Base-by-base conservation (phyloP, 2,113 vertebrate genomes). In the Uropsilus gracilis region DNA sequence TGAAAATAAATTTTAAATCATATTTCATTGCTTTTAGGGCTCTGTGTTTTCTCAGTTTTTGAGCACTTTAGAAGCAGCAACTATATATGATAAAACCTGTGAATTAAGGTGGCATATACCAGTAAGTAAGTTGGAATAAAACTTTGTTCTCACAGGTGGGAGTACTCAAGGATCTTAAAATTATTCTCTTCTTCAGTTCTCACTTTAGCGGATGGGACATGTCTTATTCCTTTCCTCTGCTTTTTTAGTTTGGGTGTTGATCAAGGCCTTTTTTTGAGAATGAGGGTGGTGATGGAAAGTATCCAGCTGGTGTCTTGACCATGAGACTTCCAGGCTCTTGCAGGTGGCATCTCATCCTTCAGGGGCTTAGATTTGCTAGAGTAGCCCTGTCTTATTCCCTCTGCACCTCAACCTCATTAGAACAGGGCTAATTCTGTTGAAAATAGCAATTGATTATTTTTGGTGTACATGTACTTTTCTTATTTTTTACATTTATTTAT, bases 1-100 rank as follows among this genome's bases (percentile, higher is more conserved):
- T 5, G 9, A 86, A 82, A 86, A 63, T 48, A 48, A 78, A 13
- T 48, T 95, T 94, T 32, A 89, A 77, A 14, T 82, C 12, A 4
- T 68, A 66, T 89, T 94, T 86, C n/a, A 53, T 86, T 75, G 77
- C 57, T 68, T 68, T 46, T 59, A 81, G 50, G 85, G 28, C 42
- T 55, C 26, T 89, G 42, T 39, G 24, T 76, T 83, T 77, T 44
- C 18, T 57, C 42, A 77, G 75, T 39, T 76, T 93, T 63, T 75
- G 76, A 90, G 50, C 32, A 13, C 48, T 77, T 89, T 61, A 93
- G 48, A 80, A 90, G 69, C 28, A 48, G 69, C 13, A 53, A 22
- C 73, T 61, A 42, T 80, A 57, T 8, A 39, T 32, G 26, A 7
- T 80, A 63, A 46, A 44, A 75, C 10, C 55, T 81, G 22, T 42